phyloP scores from a whole-genome alignment of 2,113 vertebrate species.

The Antechinus flavipes region DNA sequence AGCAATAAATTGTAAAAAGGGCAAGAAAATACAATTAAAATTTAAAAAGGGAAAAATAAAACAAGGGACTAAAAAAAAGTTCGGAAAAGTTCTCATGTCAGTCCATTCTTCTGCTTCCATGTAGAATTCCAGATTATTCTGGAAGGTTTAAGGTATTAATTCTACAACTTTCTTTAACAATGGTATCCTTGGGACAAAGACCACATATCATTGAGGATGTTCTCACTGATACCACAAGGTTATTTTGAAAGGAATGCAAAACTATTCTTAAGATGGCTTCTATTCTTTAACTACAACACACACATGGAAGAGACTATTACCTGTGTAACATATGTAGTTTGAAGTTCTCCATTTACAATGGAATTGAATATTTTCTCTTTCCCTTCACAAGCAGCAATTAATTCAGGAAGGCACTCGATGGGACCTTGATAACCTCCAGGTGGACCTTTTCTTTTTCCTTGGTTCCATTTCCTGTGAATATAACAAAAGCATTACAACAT shows the following conservation, averaged over 20 bases:
- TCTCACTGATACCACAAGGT: neutral
- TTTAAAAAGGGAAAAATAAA: neutral
- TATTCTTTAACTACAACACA: neutral
- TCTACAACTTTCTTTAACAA: neutral
- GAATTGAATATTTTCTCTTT: slow-evolving; percentile 89
- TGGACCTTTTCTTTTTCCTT: slow-evolving; percentile 78
- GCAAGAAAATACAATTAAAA: neutral
- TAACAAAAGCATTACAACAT: neutral
- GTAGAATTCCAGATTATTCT: neutral
- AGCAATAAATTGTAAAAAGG: slow-evolving; percentile 29
- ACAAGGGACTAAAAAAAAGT: neutral
- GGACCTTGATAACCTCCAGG: slow-evolving; percentile 82
- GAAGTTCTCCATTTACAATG: slow-evolving; percentile 88
- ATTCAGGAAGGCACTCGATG: slow-evolving; percentile 94
- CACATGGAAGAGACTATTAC: slow-evolving; percentile 79
- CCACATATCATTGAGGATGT: neutral
- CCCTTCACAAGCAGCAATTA: slow-evolving; percentile 92
- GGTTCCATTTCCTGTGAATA: slow-evolving; percentile 88
- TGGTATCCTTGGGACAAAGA: neutral
- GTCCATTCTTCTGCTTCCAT: neutral
- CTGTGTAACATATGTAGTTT: slow-evolving; percentile 88
- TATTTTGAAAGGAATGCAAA: neutral
- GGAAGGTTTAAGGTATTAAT: neutral
- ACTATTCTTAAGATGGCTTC: neutral
- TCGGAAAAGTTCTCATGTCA: neutral